Percentiles rank a stretch among this genome's conserved stretches.
Conservation (phyloP, 2,797 vertebrate species). For the Platyrinchus mystaceus region DNA sequence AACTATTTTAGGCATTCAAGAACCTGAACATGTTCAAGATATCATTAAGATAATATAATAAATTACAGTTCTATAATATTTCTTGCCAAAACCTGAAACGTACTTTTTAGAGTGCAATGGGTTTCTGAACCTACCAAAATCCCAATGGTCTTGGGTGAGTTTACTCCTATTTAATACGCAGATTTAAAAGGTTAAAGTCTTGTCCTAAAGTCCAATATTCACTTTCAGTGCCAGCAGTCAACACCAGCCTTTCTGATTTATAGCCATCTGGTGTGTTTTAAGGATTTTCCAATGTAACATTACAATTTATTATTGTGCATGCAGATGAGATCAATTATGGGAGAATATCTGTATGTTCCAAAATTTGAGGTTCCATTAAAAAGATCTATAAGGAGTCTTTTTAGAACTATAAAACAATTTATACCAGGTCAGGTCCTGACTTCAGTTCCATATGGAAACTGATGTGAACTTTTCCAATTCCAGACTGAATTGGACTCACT, state of each 20-base stretch:
- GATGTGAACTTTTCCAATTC: neutral
- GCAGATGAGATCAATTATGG: slow-evolving; percentile 28
- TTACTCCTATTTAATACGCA: neutral
- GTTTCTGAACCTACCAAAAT: neutral
- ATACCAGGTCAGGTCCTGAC: neutral
- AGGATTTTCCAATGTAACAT: slow-evolving; percentile 5
- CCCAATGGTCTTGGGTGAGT: neutral
- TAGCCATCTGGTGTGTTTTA: slow-evolving; percentile 20
- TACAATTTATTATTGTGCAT: slow-evolving; percentile 2
- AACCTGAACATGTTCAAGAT: neutral
- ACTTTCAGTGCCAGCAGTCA: slow-evolving; percentile 19
- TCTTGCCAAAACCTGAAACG: neutral
- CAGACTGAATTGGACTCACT: neutral
- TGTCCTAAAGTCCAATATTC: neutral
- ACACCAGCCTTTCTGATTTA: slow-evolving; percentile 41
- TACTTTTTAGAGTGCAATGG: neutral
- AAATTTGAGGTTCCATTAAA: neutral
- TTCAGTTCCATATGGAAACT: neutral
- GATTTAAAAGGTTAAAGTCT: neutral
- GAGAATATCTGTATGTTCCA: neutral
- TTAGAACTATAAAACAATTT: neutral
- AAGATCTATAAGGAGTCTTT: neutral
- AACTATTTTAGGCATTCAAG: neutral
- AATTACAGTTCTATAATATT: neutral
- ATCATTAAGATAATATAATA: neutral